Percentiles rank a stretch among this genome's conserved stretches.
These are phyloP conservation scores for Helicolenus hilgendorfi DNA, from an alignment of 2,797 vertebrate genomes.

Conservation along the genomic window DNA sequence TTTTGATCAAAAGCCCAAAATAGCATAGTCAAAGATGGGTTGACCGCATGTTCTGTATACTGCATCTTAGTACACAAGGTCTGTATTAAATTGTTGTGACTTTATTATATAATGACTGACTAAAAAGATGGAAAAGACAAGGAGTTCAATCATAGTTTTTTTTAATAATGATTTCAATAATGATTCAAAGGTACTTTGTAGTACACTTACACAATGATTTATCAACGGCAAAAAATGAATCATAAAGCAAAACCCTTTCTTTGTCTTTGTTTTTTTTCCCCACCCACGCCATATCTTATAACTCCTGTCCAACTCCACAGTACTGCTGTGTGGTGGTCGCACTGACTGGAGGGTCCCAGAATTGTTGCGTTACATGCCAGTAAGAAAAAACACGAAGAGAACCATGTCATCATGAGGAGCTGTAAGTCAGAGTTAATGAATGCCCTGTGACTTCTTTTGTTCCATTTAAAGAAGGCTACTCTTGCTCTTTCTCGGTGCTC, in stretches of 20 bases:
- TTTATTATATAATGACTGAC: background rate
- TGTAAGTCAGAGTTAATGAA: slow-evolving; percentile 26
- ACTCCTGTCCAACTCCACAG: slow-evolving; percentile 26
- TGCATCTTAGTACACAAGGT: background rate
- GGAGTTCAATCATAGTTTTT: slow-evolving; percentile 54
- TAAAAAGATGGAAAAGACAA: slow-evolving; percentile 25
- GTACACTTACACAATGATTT: slow-evolving; percentile 93
- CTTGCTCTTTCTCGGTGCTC: slow-evolving; percentile 11
- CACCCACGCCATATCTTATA: slow-evolving; percentile 8
- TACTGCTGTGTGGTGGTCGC: slow-evolving; percentile 36
- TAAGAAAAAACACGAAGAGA: slow-evolving; percentile 19
- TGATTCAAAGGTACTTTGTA: slow-evolving; percentile 90
- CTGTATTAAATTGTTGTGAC: background rate
- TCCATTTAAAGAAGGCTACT: slow-evolving; percentile 10
- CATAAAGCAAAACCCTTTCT: slow-evolving; percentile 36
- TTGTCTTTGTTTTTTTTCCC: background rate
- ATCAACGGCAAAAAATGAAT: slow-evolving; percentile 90
- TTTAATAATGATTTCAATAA: slow-evolving; percentile 88
- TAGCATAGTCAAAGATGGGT: background rate
- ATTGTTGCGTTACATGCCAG: slow-evolving; percentile 10
- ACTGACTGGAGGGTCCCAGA: slow-evolving; percentile 26
- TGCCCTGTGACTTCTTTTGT: slow-evolving; percentile 3
- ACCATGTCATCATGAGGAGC: slow-evolving; percentile 20
- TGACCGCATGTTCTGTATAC: background rate
- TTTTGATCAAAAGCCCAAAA: background rate